Conservation (phyloP, 2,113 vertebrate genomes). For the Suncus etruscus region DNA sequence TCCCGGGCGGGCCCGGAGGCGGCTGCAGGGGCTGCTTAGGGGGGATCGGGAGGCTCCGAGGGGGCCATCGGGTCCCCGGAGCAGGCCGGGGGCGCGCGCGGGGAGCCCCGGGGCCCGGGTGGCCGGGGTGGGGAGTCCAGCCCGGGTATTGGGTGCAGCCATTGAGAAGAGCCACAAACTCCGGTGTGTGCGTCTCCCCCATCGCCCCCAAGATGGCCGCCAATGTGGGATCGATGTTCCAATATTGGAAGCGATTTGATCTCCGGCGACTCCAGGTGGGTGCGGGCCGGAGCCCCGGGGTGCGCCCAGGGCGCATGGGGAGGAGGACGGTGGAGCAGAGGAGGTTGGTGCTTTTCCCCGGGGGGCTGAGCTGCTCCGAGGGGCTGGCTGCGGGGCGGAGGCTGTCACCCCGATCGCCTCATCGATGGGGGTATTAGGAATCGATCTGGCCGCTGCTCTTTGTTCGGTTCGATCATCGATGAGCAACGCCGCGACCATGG, state of each 20-base stretch:
- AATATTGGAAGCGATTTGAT: slow-evolving; percentile 98
- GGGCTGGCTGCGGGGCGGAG: slow-evolving; percentile 49
- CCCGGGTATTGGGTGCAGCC: slow-evolving; percentile 95
- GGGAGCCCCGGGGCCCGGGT: slow-evolving; percentile 69
- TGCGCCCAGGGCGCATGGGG: slow-evolving; percentile 60
- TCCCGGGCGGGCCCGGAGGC: slow-evolving; percentile 69
- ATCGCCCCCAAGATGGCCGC: slow-evolving; percentile 99
- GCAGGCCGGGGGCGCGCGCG: slow-evolving; percentile 50
- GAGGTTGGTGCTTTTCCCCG: slow-evolving; percentile 55
- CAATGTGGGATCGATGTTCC: slow-evolving; percentile 98
- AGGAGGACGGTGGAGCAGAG: slow-evolving; percentile 30
- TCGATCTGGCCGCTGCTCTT: slow-evolving; percentile 95
- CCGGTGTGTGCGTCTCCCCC: slow-evolving; percentile 88
- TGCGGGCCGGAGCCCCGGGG: slow-evolving; percentile 81
- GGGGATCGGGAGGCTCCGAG: slow-evolving; percentile 59
- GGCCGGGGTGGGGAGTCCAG: slow-evolving; percentile 90
- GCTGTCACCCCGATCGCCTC: slow-evolving; percentile 83
- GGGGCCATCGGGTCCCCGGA: slow-evolving; percentile 58
- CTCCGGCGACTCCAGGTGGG: slow-evolving; percentile 97
- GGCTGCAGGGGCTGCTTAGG: slow-evolving; percentile 17
- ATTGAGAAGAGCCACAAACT: slow-evolving; percentile 85
- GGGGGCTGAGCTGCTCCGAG: slow-evolving; percentile 70
- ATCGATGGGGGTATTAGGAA: slow-evolving; percentile 96
- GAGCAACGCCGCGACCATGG: slow-evolving; percentile 88
- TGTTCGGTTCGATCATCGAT: slow-evolving; percentile 97